These are phyloP conservation scores for Galaxias olidus DNA, from an alignment of 2,797 vertebrate genomes.

Conservation along the genomic window DNA sequence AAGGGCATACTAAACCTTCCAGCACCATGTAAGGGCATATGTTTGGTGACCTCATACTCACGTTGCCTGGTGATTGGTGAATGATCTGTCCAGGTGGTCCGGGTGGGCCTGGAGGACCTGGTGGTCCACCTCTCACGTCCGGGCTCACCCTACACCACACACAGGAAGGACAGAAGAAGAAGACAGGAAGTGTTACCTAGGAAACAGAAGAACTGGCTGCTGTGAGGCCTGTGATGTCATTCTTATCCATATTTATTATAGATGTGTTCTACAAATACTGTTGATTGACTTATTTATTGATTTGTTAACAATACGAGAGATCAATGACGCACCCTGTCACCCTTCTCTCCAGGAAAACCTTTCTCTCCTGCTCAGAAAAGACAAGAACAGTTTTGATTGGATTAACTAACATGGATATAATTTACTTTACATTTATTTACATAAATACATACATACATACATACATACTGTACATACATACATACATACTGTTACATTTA, in stretches of 20 bases:
- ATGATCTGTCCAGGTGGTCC: slow-evolving; percentile 82
- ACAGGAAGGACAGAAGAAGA: not conserved
- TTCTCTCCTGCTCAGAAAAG: slow-evolving; percentile 56
- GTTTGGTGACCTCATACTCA: slow-evolving; percentile 41
- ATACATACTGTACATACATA: too few species aligned
- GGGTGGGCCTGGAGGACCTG: slow-evolving; percentile 85
- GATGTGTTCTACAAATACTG: not conserved
- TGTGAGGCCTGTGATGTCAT: too few species aligned
- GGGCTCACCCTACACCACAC: slow-evolving; percentile 76
- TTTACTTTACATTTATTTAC: too few species aligned
- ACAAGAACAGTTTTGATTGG: not conserved
- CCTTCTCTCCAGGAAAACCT: slow-evolving; percentile 66
- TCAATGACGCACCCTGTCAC: slow-evolving; percentile 62
- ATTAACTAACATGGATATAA: too few species aligned
- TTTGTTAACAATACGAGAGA: not conserved
- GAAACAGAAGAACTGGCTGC: too few species aligned
- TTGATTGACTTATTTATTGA: not conserved
- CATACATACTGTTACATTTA: too few species aligned
- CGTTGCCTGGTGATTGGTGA: slow-evolving; percentile 52
- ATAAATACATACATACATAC: too few species aligned
- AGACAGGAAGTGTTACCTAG: too few species aligned
- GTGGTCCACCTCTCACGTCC: slow-evolving; percentile 81
- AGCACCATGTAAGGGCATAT: too few species aligned
- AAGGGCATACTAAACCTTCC: too few species aligned
- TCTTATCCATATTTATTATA: too few species aligned